Percentiles rank a stretch among this genome's conserved stretches.
Evolutionary conservation across 2,888 invertebrate genomes (phyloP).

Genomic region (Sphecodes monilicornis): DNA sequence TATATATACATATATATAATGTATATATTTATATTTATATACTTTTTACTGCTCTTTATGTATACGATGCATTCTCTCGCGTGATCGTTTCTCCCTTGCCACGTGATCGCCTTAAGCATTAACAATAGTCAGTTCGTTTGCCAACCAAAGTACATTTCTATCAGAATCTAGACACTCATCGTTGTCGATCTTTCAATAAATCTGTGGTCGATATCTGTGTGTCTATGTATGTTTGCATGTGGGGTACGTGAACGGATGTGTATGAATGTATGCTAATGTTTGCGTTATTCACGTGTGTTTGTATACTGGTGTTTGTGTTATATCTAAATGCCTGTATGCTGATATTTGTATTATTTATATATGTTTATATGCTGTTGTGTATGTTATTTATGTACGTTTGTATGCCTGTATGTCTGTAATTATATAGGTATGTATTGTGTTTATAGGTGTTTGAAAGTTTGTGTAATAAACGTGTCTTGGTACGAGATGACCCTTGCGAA

Average conservation of each 20-base stretch:
- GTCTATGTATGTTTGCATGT: neutral
- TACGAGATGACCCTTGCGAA: neutral
- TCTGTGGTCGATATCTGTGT: neutral
- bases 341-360: neutral
- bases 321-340: neutral
- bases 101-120: slow-evolving; percentile 36
- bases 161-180: slow-evolving; percentile 22
- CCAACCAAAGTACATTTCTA: slow-evolving; percentile 11
- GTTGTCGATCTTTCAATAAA: slow-evolving; percentile 20
- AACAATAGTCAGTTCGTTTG: slow-evolving; percentile 48
- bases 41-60: slow-evolving; percentile 22
- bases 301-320: no score
- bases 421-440: neutral
- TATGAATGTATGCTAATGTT: neutral
- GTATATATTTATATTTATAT: slow-evolving; percentile 22
- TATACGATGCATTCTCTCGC: slow-evolving; percentile 36
- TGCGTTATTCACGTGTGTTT: no score
- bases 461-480: slow-evolving; percentile 15
- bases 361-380: neutral
- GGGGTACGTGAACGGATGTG: neutral
- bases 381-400: neutral
- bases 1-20: slow-evolving; percentile 28
- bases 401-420: neutral
- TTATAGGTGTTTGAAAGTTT: neutral
- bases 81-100: slow-evolving; percentile 20